phyloP scores from a whole-genome alignment of 1,140 invertebrate genomes.

The Fopius arisanus region DNA sequence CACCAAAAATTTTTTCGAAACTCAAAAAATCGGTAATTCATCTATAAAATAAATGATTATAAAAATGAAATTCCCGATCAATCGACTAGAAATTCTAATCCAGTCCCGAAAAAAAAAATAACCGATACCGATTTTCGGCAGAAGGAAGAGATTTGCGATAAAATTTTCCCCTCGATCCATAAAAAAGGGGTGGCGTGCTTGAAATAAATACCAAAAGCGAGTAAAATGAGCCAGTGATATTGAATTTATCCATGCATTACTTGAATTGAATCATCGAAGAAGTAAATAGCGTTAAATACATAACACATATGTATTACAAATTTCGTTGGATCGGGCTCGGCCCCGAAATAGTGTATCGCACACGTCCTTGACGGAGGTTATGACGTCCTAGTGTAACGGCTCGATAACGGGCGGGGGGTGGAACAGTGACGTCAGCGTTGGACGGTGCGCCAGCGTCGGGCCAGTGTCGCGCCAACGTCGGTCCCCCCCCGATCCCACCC shows the following conservation, averaged over 20 bases:
- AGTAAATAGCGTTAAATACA: too few species aligned
- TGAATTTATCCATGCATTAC: not conserved
- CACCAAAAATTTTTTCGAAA: too few species aligned
- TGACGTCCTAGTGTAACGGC: slow-evolving; percentile 35
- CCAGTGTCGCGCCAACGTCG: not conserved
- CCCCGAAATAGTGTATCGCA: slow-evolving; percentile 31
- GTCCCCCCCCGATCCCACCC: too few species aligned
- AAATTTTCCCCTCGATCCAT: not conserved
- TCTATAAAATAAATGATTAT: too few species aligned
- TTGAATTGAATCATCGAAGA: not conserved
- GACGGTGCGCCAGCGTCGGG: slow-evolving; percentile 21
- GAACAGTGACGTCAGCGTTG: slow-evolving; percentile 52
- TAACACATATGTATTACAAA: not conserved
- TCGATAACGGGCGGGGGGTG: slow-evolving; percentile 60
- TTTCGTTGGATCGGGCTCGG: not conserved
- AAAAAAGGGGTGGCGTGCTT: not conserved
- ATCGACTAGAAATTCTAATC: not conserved
- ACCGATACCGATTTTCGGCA: not conserved
- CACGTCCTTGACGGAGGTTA: slow-evolving; percentile 36
- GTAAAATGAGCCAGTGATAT: not conserved
- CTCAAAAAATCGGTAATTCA: too few species aligned
- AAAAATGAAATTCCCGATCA: too few species aligned
- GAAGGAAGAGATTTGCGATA: not conserved
- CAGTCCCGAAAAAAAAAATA: not conserved
- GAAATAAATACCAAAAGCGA: not conserved